phyloP scores from a whole-genome alignment of 2,888 invertebrate genomes.

The Heliconius hortense region DNA sequence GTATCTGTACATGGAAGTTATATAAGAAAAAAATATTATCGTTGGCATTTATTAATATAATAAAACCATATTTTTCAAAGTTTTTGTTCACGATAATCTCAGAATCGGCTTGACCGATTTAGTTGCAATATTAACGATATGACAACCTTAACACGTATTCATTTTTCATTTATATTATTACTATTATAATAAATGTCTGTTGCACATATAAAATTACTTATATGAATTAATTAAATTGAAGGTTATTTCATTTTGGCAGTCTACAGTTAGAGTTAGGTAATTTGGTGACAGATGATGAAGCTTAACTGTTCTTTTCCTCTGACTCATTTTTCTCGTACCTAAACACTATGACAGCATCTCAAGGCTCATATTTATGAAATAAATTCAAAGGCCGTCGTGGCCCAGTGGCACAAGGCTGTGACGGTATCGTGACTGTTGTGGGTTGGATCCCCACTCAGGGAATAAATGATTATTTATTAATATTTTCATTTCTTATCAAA shows the following conservation, averaged over 20 bases:
- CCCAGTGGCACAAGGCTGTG: no score
- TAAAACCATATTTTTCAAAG: no score
- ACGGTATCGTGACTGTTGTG: no score
- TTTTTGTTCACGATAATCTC: no score
- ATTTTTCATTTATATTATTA: neutral
- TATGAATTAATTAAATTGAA: constrained; percentile 38
- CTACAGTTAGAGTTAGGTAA: constrained; percentile 49
- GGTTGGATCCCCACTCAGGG: no score
- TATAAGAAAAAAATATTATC: no score
- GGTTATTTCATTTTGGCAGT: constrained; percentile 41
- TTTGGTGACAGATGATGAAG: constrained; percentile 61
- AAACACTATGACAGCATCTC: constrained; percentile 55
- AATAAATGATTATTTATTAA: no score
- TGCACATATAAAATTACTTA: constrained; percentile 3
- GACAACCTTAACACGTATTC: neutral
- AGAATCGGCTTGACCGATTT: no score
- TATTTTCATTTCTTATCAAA: no score
- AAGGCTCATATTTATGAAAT: constrained; percentile 52
- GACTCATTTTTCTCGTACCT: constrained; percentile 57
- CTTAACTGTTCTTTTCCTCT: constrained; percentile 71
- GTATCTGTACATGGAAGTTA: no score
- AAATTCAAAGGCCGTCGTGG: neutral
- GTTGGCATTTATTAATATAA: no score
- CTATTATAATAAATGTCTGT: neutral
- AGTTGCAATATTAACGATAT: neutral